Conservation (phyloP, 2,113 vertebrate genomes). For the Corvus hawaiiensis region DNA sequence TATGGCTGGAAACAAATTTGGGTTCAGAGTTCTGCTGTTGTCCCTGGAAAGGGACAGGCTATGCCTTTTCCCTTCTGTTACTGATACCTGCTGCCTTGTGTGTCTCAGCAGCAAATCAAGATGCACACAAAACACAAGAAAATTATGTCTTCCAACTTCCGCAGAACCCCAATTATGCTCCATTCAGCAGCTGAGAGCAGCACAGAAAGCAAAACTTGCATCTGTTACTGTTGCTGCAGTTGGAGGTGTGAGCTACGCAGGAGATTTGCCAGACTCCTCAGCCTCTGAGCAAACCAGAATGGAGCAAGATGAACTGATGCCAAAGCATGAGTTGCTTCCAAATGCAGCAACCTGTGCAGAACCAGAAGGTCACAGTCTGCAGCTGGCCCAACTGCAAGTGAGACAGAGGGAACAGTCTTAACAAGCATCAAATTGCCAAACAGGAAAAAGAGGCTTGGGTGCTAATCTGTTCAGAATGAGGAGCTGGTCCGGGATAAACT, state of each 20-base stretch:
- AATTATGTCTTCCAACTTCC: not conserved
- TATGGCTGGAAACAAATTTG: not conserved
- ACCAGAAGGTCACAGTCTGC: conserved; percentile 56
- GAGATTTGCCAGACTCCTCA: conserved; percentile 37
- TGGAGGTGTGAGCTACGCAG: conserved; percentile 3
- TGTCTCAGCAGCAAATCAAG: not conserved
- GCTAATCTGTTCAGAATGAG: conserved; percentile 31
- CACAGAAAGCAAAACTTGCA: conserved; percentile 22
- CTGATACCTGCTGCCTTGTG: not conserved
- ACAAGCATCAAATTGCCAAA: conserved; percentile 40
- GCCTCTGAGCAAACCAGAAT: conserved; percentile 30
- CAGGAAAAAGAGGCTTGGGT: conserved; percentile 9
- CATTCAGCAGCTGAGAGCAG: not conserved
- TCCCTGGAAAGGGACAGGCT: not conserved
- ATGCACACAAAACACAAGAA: not conserved
- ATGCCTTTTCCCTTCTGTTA: not conserved
- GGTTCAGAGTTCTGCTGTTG: not conserved
- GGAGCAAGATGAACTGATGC: conserved; percentile 9
- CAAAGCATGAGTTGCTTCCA: conserved; percentile 32
- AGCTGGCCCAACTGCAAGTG: conserved; percentile 11
- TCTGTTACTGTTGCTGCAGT: conserved; percentile 40
- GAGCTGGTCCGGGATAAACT: not conserved
- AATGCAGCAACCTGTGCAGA: conserved; percentile 47
- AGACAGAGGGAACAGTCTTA: not conserved
- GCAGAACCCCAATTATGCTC: not conserved